Conservation (phyloP, 1,140 invertebrate species). For the Drosophila equinoxialis region DNA sequence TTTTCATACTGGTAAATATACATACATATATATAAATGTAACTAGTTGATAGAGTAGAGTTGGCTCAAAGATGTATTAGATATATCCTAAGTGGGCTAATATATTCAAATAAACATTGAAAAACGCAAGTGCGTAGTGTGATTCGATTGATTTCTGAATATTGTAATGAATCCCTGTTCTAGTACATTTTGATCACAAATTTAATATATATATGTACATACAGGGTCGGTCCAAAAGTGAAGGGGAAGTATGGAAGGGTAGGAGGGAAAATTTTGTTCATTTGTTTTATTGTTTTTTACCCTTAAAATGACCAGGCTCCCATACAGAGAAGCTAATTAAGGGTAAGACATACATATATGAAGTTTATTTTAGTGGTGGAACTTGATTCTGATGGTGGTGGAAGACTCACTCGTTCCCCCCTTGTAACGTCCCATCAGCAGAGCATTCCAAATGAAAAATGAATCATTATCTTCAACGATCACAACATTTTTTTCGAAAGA, state of each 20-base stretch:
- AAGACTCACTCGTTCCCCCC: no score
- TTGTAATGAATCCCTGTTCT: not conserved
- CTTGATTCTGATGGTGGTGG: not conserved
- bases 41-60: no score
- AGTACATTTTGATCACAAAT: not conserved
- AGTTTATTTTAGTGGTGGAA: not conserved
- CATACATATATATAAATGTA: slow-evolving; percentile 19
- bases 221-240: no score
- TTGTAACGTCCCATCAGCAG: not conserved
- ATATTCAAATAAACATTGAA: not conserved
- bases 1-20: slow-evolving; percentile 42
- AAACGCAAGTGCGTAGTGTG: not conserved
- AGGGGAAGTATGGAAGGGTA: no score
- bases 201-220: not conserved
- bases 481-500: not conserved
- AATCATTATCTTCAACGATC: not conserved
- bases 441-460: not conserved
- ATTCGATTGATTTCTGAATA: not conserved
- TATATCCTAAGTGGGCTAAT: slow-evolving; percentile 1
- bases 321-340: not conserved
- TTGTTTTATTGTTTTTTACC: not conserved
- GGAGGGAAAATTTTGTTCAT: not conserved
- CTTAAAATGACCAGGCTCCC: not conserved
- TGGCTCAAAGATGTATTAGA: no score
- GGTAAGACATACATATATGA: not conserved